Evolutionary conservation across 1,140 invertebrate species (phyloP).

Genomic region (Drosophila repletoides): DNA sequence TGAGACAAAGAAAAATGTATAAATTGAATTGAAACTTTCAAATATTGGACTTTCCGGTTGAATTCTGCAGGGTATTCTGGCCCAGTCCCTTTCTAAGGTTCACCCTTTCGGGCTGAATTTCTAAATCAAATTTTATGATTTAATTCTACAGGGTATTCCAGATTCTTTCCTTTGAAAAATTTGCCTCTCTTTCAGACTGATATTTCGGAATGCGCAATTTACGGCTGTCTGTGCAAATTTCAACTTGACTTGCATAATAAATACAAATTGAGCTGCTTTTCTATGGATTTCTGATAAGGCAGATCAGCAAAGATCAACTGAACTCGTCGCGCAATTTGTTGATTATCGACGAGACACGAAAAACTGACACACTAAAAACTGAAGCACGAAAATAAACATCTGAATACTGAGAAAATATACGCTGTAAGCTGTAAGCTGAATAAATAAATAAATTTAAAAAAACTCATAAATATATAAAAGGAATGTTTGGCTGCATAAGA

Average conservation of each 20-base stretch:
- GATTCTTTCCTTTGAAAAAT: not conserved
- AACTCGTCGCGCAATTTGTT: slow-evolving; percentile 55
- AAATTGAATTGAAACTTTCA: too few relatives aligned
- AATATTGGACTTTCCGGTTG: too few relatives aligned
- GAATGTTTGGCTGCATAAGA: not conserved
- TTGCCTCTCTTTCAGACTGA: not conserved
- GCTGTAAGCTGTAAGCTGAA: not conserved
- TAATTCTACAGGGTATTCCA: not conserved
- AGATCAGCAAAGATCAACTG: slow-evolving; percentile 47
- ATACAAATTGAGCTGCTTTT: slow-evolving; percentile 58
- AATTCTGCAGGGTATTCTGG: not conserved
- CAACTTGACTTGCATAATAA: slow-evolving; percentile 64
- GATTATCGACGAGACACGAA: slow-evolving; percentile 49
- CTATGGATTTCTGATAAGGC: slow-evolving; percentile 43
- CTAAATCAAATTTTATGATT: too few relatives aligned
- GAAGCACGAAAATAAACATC: slow-evolving; percentile 1
- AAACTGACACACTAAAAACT: slow-evolving; percentile 13
- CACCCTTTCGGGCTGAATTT: too few relatives aligned
- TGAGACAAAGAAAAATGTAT: too few relatives aligned
- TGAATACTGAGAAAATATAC: not conserved
- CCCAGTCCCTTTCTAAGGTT: too few relatives aligned
- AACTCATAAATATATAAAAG: too few relatives aligned
- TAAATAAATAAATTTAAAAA: not conserved
- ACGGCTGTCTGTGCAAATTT: slow-evolving; percentile 45
- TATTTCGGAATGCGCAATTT: slow-evolving; percentile 35